Percentiles rank a stretch among this genome's conserved stretches.
These are phyloP conservation scores for Clarias pachynema DNA, from an alignment of 2,797 vertebrate species.

Conservation along the genomic window DNA sequence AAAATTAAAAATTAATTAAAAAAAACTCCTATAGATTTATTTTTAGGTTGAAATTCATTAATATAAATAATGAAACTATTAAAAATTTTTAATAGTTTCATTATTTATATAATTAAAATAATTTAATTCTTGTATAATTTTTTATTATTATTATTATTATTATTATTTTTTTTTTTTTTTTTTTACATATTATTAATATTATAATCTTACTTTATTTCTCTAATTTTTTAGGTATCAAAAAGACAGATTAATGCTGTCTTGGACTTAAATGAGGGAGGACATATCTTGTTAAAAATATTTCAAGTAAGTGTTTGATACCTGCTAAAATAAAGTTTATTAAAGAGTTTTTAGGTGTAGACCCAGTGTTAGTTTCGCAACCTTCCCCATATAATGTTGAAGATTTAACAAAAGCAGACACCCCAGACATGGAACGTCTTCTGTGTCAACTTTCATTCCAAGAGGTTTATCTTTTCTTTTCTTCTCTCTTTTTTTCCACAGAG, in stretches of 20 bases:
- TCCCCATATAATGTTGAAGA: neutral
- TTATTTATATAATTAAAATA: no score
- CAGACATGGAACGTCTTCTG: slow-evolving; percentile 14
- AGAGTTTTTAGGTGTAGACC: neutral
- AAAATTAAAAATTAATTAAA: no score
- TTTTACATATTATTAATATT: no score
- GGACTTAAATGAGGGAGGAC: neutral
- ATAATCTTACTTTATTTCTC: neutral
- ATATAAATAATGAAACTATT: no score
- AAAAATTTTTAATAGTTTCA: no score
- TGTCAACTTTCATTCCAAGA: slow-evolving; percentile 20
- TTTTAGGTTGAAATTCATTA: no score
- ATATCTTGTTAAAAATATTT: neutral
- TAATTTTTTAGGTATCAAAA: neutral
- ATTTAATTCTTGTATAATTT: no score
- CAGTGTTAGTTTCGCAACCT: neutral
- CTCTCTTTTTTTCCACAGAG: neutral
- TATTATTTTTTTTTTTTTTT: no score
- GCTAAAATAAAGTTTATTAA: neutral
- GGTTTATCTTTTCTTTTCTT: slow-evolving; percentile 1
- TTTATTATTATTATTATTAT: no score
- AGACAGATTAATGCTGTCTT: neutral
- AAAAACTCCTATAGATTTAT: no score
- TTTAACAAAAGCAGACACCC: neutral
- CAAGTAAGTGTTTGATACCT: neutral